Evolutionary conservation across 2,797 vertebrate genomes (phyloP).

Genomic region (Acipenser ruthenus): DNA sequence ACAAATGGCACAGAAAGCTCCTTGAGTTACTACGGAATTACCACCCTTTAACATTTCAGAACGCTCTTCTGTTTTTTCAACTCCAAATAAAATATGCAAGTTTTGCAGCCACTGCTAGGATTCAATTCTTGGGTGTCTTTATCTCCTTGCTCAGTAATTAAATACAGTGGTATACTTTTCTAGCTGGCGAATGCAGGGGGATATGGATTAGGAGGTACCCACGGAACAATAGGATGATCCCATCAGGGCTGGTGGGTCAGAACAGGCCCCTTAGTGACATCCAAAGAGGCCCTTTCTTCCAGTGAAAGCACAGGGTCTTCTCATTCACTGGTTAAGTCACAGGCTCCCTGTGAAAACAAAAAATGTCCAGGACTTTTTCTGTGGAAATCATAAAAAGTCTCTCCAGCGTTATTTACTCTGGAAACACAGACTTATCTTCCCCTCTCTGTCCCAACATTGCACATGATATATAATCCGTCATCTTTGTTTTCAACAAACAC

Average conservation of each 20-base stretch:
- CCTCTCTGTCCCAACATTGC: slow-evolving; percentile 40
- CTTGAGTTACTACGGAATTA: no score
- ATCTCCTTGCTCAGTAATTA: slow-evolving; percentile 27
- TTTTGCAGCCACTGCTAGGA: no score
- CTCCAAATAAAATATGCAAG: no score
- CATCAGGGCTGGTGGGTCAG: background rate
- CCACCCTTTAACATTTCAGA: no score
- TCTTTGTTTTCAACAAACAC: slow-evolving; percentile 86
- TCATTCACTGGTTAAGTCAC: slow-evolving; percentile 1
- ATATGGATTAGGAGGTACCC: slow-evolving; percentile 12
- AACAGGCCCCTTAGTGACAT: background rate
- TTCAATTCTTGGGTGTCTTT: no score
- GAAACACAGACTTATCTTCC: slow-evolving; percentile 37
- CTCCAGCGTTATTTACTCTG: slow-evolving; percentile 34
- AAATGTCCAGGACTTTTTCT: slow-evolving; percentile 5
- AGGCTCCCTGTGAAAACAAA: slow-evolving; percentile 6
- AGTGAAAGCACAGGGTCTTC: background rate
- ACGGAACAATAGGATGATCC: slow-evolving; percentile 16
- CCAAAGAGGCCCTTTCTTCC: background rate
- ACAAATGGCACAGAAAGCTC: no score
- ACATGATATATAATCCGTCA: slow-evolving; percentile 83
- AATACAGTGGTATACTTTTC: slow-evolving; percentile 25
- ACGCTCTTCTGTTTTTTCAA: no score
- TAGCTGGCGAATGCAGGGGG: slow-evolving; percentile 18
- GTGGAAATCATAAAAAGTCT: slow-evolving; percentile 19